A percentile compares a stretch with the other conserved stretches of the same genome.
These are phyloP conservation scores for Odontocerum albicorne DNA, from an alignment of 2,888 invertebrate species.

Conservation along the genomic window DNA sequence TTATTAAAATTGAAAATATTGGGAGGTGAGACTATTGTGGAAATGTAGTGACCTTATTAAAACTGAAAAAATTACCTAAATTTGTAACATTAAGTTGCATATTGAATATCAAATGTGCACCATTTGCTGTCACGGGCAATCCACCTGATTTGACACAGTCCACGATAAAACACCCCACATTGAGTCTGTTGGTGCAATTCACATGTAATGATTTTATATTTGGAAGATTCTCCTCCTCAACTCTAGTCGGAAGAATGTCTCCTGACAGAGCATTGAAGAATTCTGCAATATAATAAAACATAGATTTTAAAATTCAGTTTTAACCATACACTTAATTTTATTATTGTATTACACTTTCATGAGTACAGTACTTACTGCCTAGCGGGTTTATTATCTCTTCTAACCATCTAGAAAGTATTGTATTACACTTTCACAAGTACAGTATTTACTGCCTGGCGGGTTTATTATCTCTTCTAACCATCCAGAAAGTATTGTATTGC, in stretches of 20 bases:
- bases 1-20: too few species aligned
- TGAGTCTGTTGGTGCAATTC: conserved; percentile 13
- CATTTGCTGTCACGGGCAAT: conserved; percentile 30
- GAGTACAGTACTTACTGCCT: too few species aligned
- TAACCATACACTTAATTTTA: background rate
- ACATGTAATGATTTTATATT: conserved; percentile 2
- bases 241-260: background rate
- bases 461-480: too few species aligned
- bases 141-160: conserved; percentile 35
- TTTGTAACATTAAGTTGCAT: conserved; percentile 34
- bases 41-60: too few species aligned
- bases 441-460: too few species aligned
- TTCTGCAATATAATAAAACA: conserved; percentile 2
- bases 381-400: too few species aligned
- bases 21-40: too few species aligned
- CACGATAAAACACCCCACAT: conserved; percentile 36
- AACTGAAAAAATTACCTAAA: conserved; percentile 36
- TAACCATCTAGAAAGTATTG: too few species aligned
- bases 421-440: too few species aligned
- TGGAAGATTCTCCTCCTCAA: background rate
- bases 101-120: conserved; percentile 33
- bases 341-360: background rate
- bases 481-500: too few species aligned
- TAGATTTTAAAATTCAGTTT: background rate
- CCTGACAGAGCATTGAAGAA: background rate